Percentiles rank a stretch among this genome's conserved stretches.
phyloP scores from a whole-genome alignment of 2,113 vertebrate species.

The Deroptyus accipitrinus region DNA sequence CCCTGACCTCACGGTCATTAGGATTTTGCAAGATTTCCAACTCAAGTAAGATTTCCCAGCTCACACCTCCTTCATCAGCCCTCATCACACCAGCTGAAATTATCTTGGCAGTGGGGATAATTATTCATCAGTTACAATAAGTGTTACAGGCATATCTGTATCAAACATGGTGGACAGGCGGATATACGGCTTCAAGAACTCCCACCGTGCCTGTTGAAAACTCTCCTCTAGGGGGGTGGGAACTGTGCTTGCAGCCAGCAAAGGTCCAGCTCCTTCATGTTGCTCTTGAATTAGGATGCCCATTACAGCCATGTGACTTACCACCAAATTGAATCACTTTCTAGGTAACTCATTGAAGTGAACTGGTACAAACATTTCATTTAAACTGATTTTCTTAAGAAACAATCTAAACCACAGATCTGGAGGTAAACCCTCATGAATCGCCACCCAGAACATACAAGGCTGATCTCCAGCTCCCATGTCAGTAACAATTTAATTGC shows the following conservation, averaged over 20 bases:
- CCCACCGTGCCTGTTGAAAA: not conserved
- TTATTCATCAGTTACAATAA: constrained; percentile 45
- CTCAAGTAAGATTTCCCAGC: constrained; percentile 48
- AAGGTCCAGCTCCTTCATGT: not conserved
- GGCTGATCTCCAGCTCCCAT: not conserved
- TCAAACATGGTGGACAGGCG: rapidly evolving
- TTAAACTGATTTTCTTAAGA: not conserved
- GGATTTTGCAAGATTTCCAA: constrained; percentile 46
- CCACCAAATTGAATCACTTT: not conserved
- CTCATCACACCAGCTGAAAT: constrained; percentile 39
- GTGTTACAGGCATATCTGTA: constrained; percentile 6
- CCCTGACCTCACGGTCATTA: constrained; percentile 11
- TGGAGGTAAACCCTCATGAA: not conserved
- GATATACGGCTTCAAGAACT: not conserved
- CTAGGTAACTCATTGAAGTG: not conserved
- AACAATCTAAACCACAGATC: not conserved
- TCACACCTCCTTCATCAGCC: constrained; percentile 67
- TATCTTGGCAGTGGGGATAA: constrained; percentile 37
- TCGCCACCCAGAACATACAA: not conserved
- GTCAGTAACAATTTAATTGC: not conserved
- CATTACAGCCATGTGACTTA: not conserved
- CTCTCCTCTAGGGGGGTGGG: not conserved
- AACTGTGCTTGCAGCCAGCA: not conserved
- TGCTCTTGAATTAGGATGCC: not conserved
- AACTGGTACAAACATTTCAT: rapidly evolving